A percentile compares a stretch with the other conserved stretches of the same genome.
These are phyloP conservation scores for Daboia siamensis DNA, from an alignment of 2,113 vertebrate genomes.

Conservation along the genomic window DNA sequence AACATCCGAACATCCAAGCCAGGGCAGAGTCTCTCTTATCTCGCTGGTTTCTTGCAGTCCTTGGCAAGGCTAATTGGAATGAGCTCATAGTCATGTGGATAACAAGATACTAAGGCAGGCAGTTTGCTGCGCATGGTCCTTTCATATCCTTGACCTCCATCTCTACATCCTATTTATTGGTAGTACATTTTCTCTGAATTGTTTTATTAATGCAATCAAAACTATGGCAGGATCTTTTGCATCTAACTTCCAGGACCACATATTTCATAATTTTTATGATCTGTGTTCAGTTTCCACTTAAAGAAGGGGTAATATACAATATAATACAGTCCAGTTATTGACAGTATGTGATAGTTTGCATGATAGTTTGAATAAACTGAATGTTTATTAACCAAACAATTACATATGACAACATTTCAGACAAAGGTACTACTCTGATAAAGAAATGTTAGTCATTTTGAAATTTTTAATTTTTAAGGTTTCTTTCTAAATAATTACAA, in stretches of 20 bases:
- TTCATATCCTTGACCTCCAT: no score
- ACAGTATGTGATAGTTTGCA: not conserved
- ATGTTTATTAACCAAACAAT: not conserved
- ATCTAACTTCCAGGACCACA: not conserved
- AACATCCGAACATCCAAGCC: no score
- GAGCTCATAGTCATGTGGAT: no score
- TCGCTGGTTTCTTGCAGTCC: no score
- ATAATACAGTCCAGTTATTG: not conserved
- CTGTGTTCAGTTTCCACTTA: not conserved
- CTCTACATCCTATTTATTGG: not conserved
- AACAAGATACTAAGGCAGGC: no score
- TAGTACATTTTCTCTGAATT: not conserved
- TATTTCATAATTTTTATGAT: not conserved
- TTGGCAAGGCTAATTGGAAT: no score
- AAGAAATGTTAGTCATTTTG: not conserved
- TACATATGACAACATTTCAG: not conserved
- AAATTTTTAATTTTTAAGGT: not conserved
- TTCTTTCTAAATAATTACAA: constrained; percentile 35
- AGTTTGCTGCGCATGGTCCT: no score
- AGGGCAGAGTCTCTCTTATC: no score
- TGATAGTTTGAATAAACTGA: not conserved
- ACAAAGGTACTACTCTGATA: not conserved
- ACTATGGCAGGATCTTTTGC: not conserved
- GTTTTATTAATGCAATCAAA: not conserved
- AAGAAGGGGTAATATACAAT: not conserved